Evolutionary conservation across 2,888 invertebrate genomes (phyloP).

Genomic region (Hedya salicella): DNA sequence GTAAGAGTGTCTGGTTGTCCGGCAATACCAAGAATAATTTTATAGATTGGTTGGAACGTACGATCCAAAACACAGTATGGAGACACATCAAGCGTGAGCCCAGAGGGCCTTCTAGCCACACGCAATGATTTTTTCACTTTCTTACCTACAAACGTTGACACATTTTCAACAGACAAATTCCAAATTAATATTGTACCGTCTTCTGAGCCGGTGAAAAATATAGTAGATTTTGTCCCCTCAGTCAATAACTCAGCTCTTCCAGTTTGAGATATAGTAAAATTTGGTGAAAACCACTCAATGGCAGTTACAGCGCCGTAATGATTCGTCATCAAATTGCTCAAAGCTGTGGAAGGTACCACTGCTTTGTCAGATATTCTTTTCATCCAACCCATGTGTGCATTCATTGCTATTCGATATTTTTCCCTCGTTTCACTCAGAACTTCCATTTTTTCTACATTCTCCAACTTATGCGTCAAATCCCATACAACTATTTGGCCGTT

Average conservation of each 20-base stretch:
- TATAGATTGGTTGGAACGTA: slow-evolving; percentile 86
- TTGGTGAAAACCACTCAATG: slow-evolving; percentile 89
- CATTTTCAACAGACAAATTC: slow-evolving; percentile 86
- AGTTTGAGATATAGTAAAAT: slow-evolving; percentile 84
- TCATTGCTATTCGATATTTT: slow-evolving; percentile 86
- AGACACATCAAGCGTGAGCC: slow-evolving; percentile 85
- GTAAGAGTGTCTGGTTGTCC: slow-evolving; percentile 70
- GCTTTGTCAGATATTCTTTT: slow-evolving; percentile 85
- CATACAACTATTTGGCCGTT: slow-evolving; percentile 90
- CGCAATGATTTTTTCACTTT: slow-evolving; percentile 77
- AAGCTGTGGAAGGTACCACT: slow-evolving; percentile 84
- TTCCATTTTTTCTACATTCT: slow-evolving; percentile 86
- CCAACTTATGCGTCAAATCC: slow-evolving; percentile 87
- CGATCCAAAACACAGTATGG: slow-evolving; percentile 85
- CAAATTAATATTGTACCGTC: slow-evolving; percentile 90
- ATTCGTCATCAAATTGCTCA: slow-evolving; percentile 86
- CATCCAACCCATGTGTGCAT: slow-evolving; percentile 88
- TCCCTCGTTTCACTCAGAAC: slow-evolving; percentile 86
- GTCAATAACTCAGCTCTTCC: slow-evolving; percentile 78
- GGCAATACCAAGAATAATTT: slow-evolving; percentile 76
- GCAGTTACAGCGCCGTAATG: slow-evolving; percentile 87
- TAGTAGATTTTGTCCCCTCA: slow-evolving; percentile 75
- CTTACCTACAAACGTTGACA: slow-evolving; percentile 64
- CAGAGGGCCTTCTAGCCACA: slow-evolving; percentile 82
- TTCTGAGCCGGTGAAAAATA: slow-evolving; percentile 87